Conservation (phyloP, 2,797 vertebrate genomes). For the Coracias cyanogaster region DNA sequence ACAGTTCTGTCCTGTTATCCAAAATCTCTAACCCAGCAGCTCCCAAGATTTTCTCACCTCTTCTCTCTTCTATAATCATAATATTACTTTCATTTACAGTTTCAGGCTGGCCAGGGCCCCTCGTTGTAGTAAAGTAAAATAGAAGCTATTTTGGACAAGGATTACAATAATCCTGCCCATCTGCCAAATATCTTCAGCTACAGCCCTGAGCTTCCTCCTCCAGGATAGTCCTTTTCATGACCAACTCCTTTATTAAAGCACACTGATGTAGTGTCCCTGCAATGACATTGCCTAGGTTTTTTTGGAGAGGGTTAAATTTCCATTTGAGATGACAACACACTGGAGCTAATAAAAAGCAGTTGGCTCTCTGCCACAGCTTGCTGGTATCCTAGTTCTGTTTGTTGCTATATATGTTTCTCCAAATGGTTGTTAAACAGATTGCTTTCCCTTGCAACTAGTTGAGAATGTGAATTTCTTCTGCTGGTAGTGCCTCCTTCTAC, state of each 20-base stretch:
- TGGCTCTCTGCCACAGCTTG: not conserved
- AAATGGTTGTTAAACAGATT: not conserved
- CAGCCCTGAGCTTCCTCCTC: not conserved
- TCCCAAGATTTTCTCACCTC: not conserved
- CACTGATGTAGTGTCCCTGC: not conserved
- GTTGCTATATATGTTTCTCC: not conserved
- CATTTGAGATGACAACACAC: not conserved
- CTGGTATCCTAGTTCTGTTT: not conserved
- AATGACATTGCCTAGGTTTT: not conserved
- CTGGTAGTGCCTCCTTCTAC: not conserved
- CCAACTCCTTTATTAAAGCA: not conserved
- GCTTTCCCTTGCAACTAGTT: not conserved
- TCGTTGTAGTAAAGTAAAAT: not conserved
- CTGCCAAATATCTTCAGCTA: not conserved
- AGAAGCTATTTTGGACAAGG: not conserved
- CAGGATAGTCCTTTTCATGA: not conserved
- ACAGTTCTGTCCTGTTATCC: fast-evolving
- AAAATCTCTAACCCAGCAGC: not conserved
- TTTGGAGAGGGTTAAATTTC: not conserved
- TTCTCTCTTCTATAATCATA: not conserved
- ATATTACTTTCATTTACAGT: not conserved
- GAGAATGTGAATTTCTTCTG: not conserved
- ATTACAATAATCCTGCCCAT: not conserved
- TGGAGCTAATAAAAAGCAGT: not conserved
- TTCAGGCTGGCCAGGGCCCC: not conserved